These are phyloP conservation scores for Argya squamiceps DNA, from an alignment of 2,797 vertebrate genomes.

Conservation along the genomic window DNA sequence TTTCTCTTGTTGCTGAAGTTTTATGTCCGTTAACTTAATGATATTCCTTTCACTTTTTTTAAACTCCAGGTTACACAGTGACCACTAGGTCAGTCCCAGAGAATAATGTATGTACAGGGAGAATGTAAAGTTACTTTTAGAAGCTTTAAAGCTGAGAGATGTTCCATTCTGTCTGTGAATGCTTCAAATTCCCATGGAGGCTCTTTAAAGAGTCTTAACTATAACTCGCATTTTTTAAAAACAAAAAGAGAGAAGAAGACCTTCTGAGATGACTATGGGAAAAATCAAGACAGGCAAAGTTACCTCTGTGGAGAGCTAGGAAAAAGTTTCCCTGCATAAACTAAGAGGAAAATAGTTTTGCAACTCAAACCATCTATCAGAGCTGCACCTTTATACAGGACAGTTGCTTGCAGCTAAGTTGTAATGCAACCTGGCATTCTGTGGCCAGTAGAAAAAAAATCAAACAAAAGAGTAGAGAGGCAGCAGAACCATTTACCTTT, in stretches of 20 bases:
- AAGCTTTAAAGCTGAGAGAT: not conserved
- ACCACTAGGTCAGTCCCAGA: not conserved
- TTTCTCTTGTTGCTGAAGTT: not conserved
- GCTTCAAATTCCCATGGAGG: not conserved
- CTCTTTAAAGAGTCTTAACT: not conserved
- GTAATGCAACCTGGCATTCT: not conserved
- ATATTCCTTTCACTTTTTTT: not conserved
- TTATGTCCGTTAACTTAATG: not conserved
- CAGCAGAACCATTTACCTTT: not conserved
- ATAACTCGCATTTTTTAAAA: not conserved
- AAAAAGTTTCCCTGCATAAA: not conserved
- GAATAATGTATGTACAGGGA: rapidly evolving
- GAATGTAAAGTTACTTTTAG: not conserved
- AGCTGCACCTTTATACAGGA: not conserved
- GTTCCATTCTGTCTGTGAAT: not conserved
- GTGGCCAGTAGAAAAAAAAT: not conserved
- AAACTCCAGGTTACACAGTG: not conserved
- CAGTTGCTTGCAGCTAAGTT: not conserved
- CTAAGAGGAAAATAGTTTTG: not conserved
- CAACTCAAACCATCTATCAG: not conserved
- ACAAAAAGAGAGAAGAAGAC: not conserved
- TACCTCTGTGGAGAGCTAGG: not conserved
- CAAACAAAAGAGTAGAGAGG: not conserved
- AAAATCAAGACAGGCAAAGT: not conserved
- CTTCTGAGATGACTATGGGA: not conserved